Evolutionary conservation across 1,140 invertebrate genomes (phyloP).

Genomic region (Drosophila chauvacae): DNA sequence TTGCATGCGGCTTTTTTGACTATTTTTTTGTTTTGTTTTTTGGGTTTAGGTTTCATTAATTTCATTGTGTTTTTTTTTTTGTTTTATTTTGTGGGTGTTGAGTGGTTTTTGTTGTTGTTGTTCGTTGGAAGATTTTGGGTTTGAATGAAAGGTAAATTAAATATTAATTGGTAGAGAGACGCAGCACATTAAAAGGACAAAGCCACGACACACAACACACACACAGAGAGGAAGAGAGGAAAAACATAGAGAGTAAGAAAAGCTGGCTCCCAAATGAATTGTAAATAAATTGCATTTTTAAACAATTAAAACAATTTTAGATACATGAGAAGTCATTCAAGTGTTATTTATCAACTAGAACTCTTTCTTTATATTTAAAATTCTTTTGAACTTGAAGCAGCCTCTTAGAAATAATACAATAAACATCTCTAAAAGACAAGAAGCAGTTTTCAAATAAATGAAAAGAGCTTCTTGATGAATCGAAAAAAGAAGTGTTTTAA

Average conservation of each 20-base stretch:
- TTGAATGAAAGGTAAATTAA: constrained; percentile 40
- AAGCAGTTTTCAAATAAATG: not conserved
- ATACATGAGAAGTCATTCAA: not conserved
- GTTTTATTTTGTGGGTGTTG: constrained; percentile 16
- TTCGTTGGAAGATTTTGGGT: constrained; percentile 21
- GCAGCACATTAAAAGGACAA: constrained; percentile 40
- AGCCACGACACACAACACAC: constrained; percentile 20
- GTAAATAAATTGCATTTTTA: not conserved
- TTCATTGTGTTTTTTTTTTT: not conserved
- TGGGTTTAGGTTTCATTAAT: constrained; percentile 6
- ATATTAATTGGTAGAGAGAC: constrained; percentile 40
- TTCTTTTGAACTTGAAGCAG: too few relatives aligned
- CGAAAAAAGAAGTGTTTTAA: not conserved
- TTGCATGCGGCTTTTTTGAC: constrained; percentile 75
- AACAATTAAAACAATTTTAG: not conserved
- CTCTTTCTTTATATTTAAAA: not conserved
- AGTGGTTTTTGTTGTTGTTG: constrained; percentile 20
- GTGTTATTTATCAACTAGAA: not conserved
- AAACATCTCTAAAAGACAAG: not conserved
- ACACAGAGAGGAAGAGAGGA: constrained; percentile 6
- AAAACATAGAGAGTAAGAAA: constrained; percentile 1
- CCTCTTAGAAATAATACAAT: too few relatives aligned
- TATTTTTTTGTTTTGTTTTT: constrained; percentile 24
- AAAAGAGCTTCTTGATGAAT: not conserved
- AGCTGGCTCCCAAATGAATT: too few relatives aligned